Percentiles rank a stretch among this genome's conserved stretches.
Conservation (phyloP, 2,888 invertebrate species). For the Archaeoteleia sp. region DNA sequence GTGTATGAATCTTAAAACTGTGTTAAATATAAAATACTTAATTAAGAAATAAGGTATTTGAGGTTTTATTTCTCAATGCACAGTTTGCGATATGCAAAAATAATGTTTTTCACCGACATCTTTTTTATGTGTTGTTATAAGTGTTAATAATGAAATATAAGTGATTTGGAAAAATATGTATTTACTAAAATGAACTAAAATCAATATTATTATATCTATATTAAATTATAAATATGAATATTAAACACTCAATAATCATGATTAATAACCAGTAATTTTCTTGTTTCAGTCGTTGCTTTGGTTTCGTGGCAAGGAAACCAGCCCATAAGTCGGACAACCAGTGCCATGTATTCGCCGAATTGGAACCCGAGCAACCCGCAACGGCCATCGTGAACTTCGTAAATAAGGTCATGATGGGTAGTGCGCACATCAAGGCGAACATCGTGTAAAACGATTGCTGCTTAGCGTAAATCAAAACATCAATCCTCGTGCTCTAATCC, state of each 20-base stretch:
- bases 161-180: no score
- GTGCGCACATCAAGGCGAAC: slow-evolving; percentile 76
- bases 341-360: slow-evolving; percentile 97
- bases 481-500: neutral
- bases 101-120: no score
- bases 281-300: slow-evolving; percentile 88
- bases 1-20: no score
- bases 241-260: neutral
- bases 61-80: no score
- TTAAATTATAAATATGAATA: slow-evolving; percentile 7
- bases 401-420: slow-evolving; percentile 84
- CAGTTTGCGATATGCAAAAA: no score
- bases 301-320: slow-evolving; percentile 94
- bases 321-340: slow-evolving; percentile 93
- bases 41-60: no score
- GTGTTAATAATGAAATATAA: no score
- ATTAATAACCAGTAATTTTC: neutral
- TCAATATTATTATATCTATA: no score
- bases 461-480: no score
- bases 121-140: no score
- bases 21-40: no score
- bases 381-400: slow-evolving; percentile 94
- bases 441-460: slow-evolving; percentile 77
- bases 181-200: no score
- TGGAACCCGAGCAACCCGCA: slow-evolving; percentile 95